Conservation (phyloP, 1,140 invertebrate genomes). For the Neuroterus valhalla region DNA sequence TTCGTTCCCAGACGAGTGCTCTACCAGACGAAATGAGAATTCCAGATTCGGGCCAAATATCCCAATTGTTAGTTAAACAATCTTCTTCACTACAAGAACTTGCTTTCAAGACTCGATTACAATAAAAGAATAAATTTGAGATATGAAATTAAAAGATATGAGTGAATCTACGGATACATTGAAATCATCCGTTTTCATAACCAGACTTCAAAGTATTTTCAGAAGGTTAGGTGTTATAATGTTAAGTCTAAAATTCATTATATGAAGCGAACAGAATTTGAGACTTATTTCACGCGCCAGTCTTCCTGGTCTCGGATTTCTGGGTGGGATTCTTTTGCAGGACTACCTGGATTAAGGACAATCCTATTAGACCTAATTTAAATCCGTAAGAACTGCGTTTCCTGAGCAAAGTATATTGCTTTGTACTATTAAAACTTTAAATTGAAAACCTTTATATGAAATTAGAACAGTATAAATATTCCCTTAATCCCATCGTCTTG, state of each 20-base stretch:
- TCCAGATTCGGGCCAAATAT: too few species aligned
- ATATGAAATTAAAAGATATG: not conserved
- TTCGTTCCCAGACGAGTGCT: too few species aligned
- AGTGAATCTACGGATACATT: slow-evolving; percentile 15
- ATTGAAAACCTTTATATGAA: too few species aligned
- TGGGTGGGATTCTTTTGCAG: slow-evolving; percentile 18
- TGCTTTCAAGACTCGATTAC: not conserved
- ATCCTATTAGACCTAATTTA: slow-evolving; percentile 72
- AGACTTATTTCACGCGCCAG: slow-evolving; percentile 48
- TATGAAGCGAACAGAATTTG: slow-evolving; percentile 41
- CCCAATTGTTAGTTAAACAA: too few species aligned
- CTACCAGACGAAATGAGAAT: too few species aligned
- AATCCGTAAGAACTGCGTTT: slow-evolving; percentile 64
- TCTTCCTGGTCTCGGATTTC: slow-evolving; percentile 32
- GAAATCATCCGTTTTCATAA: slow-evolving; percentile 5
- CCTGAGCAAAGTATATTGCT: slow-evolving; percentile 38
- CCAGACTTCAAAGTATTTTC: slow-evolving; percentile 27
- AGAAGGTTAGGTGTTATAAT: slow-evolving; percentile 48
- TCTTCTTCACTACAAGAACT: too few species aligned
- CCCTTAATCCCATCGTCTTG: too few species aligned
- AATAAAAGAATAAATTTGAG: not conserved
- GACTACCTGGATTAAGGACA: slow-evolving; percentile 64
- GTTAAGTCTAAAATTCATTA: slow-evolving; percentile 53
- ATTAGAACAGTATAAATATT: too few species aligned
- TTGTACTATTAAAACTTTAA: too few species aligned